Evolutionary conservation across 2,888 invertebrate species (phyloP).

Genomic region (Neoaliturus tenellus): DNA sequence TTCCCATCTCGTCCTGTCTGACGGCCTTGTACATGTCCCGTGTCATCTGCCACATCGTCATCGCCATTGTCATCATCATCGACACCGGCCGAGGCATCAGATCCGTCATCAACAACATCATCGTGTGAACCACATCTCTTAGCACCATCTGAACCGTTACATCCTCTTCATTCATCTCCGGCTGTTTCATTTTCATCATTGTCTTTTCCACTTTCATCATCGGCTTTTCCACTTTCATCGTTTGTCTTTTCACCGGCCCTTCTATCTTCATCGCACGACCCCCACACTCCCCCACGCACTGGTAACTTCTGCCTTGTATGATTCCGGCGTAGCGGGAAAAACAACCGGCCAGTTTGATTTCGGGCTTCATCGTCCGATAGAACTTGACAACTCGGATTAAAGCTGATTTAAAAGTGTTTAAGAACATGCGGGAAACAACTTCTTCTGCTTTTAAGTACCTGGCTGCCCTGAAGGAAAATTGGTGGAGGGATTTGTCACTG

Average conservation of each 20-base stretch:
- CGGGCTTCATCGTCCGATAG: constrained; percentile 19
- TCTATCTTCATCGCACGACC: neutral
- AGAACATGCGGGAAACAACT: neutral
- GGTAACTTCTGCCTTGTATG: neutral
- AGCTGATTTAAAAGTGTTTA: neutral
- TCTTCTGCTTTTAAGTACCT: neutral
- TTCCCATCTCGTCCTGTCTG: constrained; percentile 34
- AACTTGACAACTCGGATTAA: constrained; percentile 8
- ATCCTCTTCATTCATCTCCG: neutral
- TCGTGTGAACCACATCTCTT: neutral
- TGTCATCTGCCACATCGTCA: neutral
- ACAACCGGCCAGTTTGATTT: constrained; percentile 21
- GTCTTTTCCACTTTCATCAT: neutral
- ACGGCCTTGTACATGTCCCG: constrained; percentile 8
- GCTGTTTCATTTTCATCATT: neutral
- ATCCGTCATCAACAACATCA: constrained; percentile 33
- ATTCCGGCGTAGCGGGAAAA: constrained; percentile 39
- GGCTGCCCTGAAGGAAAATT: neutral
- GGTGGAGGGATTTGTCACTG: neutral
- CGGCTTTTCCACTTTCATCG: neutral
- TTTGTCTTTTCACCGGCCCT: neutral
- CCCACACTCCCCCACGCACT: neutral
- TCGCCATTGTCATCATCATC: neutral
- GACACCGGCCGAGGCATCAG: constrained; percentile 14
- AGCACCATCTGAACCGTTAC: constrained; percentile 1